A percentile compares a stretch with the other conserved stretches of the same genome.
phyloP scores from a whole-genome alignment of 53 echinoderm and acorn worm species.

The Astropecten irregularis region DNA sequence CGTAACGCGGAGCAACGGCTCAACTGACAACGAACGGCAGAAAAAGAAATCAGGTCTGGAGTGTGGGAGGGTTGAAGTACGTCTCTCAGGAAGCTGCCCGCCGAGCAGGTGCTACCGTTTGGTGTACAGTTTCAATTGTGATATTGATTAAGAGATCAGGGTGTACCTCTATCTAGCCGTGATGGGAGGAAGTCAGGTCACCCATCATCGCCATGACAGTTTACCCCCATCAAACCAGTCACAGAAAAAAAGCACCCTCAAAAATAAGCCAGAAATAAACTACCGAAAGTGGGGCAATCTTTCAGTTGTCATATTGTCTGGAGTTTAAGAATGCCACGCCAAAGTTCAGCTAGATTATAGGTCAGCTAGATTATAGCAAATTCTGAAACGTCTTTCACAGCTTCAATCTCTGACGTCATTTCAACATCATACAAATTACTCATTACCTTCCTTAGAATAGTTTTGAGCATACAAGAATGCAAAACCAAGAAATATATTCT shows the following conservation, averaged over 20 bases:
- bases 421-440: too few species aligned
- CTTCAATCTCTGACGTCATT: too few species aligned
- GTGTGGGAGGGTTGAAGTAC: constrained; percentile 40
- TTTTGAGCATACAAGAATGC: too few species aligned
- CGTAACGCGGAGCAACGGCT: not conserved
- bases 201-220: constrained; percentile 37
- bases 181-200: constrained; percentile 48
- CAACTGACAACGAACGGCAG: constrained; percentile 31
- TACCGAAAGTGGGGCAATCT: too few species aligned
- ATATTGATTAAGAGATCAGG: constrained; percentile 59
- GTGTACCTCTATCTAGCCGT: constrained; percentile 29
- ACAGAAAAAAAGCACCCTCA: constrained; percentile 15
- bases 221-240: not conserved
- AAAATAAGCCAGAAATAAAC: too few species aligned
- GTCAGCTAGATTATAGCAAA: too few species aligned
- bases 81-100: constrained; percentile 43
- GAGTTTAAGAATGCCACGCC: too few species aligned
- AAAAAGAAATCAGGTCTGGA: constrained; percentile 9
- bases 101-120: constrained; percentile 46
- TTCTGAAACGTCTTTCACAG: too few species aligned
- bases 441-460: too few species aligned
- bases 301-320: too few species aligned
- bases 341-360: too few species aligned
- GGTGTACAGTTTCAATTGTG: constrained; percentile 58
- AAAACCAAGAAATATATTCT: too few species aligned